Evolutionary conservation across 2,113 vertebrate genomes (phyloP).

Genomic region (Cathartes aura): DNA sequence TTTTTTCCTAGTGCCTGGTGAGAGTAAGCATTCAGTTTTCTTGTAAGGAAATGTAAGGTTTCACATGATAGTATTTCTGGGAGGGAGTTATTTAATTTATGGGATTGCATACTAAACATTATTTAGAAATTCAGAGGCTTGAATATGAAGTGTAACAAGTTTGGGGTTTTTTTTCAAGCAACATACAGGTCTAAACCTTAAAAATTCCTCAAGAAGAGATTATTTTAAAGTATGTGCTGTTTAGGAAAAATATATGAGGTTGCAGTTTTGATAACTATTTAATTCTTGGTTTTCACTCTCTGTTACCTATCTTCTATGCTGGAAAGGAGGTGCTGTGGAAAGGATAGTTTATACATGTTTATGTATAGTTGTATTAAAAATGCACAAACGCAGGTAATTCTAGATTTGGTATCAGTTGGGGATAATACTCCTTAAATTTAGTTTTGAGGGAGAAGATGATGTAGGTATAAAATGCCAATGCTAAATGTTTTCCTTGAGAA

Average conservation of each 20-base stretch:
- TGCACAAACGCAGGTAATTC: not conserved
- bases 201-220: too few species aligned
- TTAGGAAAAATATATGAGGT: not conserved
- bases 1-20: not conserved
- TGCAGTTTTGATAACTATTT: accelerated
- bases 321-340: not conserved
- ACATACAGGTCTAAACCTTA: not conserved
- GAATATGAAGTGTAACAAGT: not conserved
- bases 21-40: not conserved
- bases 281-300: not conserved
- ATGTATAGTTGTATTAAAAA: not conserved
- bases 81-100: not conserved
- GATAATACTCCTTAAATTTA: not conserved
- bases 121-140: not conserved
- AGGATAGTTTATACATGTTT: not conserved
- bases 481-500: not conserved
- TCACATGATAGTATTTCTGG: accelerated
- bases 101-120: accelerated
- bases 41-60: not conserved
- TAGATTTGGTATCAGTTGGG: not conserved
- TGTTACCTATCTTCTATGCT: accelerated
- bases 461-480: not conserved
- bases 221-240: not conserved
- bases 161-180: not conserved
- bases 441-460: not conserved